Base-by-base conservation (phyloP, 1,140 invertebrate species). In the Melanaphis sacchari region DNA sequence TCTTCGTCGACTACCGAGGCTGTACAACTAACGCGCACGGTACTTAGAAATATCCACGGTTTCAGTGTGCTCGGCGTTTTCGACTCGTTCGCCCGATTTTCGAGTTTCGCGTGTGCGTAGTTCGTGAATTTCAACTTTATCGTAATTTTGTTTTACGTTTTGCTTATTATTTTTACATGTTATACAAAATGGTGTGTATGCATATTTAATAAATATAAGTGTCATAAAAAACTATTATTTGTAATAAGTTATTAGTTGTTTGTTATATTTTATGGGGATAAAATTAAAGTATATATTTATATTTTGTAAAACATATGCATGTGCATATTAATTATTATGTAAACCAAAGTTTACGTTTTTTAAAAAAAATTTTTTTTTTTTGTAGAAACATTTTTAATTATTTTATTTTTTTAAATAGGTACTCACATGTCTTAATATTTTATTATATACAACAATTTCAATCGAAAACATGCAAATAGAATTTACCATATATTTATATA, bases 61-160 rank as follows among this genome's bases (percentile, higher is more conserved):
- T 82, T 92, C 91, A 92, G 91, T 87, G 36, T 43, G 84, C 66
- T 82, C 66, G 38, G 66, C 38, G 85, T 88, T 54, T 93, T 89
- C 31, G 82, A 46, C 26, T 41, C 46, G 93, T 43, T 87, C 93
- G 93, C 49, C 43, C 54, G 91, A 76, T 90, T 66, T 52, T 36
- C 41, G 89, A 82, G 26, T 81, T 26, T 54, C 41, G 90, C 26
- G 66, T n/a, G 52, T 22, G 89, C 81, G 81, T 91, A 22, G 94
- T 87, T 49, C n/a, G 66, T 26, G 49, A 36, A 31, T 88, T 88
- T 54, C 52, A 5, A 43, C 31, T n/a, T 87, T 36, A 46, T 46
- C 85, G 85, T 87, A n/a, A 46, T 46, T 87, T 82, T 24, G 22
- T 38, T 59, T 59, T 59, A 26, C 9, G 26, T 59, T 76, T 46